Evolutionary conservation across 1,140 invertebrate species (phyloP), one percentile per base, ranked within the genome.

Genomic region (Meteorus sp.): DNA sequence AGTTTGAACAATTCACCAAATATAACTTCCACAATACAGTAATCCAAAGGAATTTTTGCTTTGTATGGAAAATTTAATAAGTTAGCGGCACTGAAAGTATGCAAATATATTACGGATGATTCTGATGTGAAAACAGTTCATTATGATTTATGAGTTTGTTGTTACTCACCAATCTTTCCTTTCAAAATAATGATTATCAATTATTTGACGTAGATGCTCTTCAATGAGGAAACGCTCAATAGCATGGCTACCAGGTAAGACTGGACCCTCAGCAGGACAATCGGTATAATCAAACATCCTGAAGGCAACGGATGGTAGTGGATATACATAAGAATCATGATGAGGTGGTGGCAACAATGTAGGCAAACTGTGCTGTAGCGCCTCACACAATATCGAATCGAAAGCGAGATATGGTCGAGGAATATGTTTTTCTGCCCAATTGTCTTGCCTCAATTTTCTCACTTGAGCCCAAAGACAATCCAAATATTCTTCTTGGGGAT

Each of bases 201-300:
- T 87, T 37, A 99, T 98, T 63, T 95, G 92, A 68, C 92, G 88
- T 4, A 99, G 80, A 77, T 99, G 95, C 76, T 99, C 95, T 79
- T 99, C 98, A 70, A 99, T 97, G 1, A 99, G 81, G 79, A 96
- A 99, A 65, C 97, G 84, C 78, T 99, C 98, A 61, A 99, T 98
- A 0, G 96, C 93, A 82, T 99, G 95, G 50, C 93, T 91, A 23
- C 95, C 96, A 1, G 97, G 97, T 35, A 99, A 80, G 31, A 91
- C 86, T 1, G 90, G 89, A 0, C 89, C 81, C 70, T 83, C 77
- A 0, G 72, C 95, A 7, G 96, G 95, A 72, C 97, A 98, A 80
- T 99, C 97, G 3, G 96, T 98, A 72, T 99, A 98, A 79, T 99
- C 97, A 83, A 99, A 99, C 87, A 99, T 92, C 37, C 92, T 86